Conservation (phyloP, 2,888 invertebrate species). For the Diabrotica balteata region DNA sequence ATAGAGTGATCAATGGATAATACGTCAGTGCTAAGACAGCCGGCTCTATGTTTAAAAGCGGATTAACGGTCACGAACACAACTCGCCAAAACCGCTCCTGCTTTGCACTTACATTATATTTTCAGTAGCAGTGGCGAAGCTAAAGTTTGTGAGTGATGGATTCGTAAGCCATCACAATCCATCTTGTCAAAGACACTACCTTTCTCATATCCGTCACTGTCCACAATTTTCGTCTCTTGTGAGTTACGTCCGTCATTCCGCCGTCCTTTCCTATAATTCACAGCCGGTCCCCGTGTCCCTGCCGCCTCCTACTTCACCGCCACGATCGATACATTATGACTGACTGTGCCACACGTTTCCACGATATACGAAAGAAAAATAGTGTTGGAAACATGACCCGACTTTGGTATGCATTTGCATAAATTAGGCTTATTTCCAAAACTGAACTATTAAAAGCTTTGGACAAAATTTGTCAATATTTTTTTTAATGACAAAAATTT, state of each 20-base stretch:
- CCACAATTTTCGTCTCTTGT: constrained; percentile 51
- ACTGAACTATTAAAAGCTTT: too few species aligned
- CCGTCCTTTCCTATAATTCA: constrained; percentile 37
- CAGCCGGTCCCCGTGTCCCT: constrained; percentile 27
- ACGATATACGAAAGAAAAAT: too few species aligned
- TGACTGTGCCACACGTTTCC: constrained; percentile 33
- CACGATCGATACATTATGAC: constrained; percentile 43
- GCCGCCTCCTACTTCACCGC: background rate
- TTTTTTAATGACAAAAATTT: too few species aligned
- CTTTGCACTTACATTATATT: constrained; percentile 24
- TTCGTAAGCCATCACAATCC: constrained; percentile 42
- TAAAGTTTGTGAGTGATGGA: constrained; percentile 39
- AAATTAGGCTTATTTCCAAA: too few species aligned
- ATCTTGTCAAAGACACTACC: constrained; percentile 50
- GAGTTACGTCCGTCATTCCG: constrained; percentile 41
- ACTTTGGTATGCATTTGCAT: too few species aligned
- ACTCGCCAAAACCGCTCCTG: constrained; percentile 15
- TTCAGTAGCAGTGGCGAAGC: constrained; percentile 36
- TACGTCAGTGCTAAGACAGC: too few species aligned
- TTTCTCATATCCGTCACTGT: constrained; percentile 50
- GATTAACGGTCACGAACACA: too few species aligned
- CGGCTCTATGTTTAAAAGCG: too few species aligned
- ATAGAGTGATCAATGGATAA: too few species aligned
- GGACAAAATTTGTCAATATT: too few species aligned
- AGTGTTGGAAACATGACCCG: too few species aligned